Percentiles rank a stretch among this genome's conserved stretches.
Conservation (phyloP, 2,113 vertebrate species). For the Tenrec ecaudatus region DNA sequence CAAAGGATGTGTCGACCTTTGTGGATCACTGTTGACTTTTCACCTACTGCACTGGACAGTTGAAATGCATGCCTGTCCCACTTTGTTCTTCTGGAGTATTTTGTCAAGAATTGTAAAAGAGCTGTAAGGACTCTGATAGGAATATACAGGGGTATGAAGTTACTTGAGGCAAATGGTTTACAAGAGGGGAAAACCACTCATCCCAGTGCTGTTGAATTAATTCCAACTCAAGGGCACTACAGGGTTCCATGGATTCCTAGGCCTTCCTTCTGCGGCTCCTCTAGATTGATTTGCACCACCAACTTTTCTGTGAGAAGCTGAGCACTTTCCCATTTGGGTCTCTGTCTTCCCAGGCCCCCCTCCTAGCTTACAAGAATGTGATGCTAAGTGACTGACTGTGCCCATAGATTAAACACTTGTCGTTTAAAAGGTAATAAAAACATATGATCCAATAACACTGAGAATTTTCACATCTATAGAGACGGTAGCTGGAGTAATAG, state of each 20-base stretch:
- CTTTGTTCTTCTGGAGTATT: not conserved
- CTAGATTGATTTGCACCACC: not conserved
- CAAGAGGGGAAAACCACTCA: not conserved
- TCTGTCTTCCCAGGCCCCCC: too few relatives aligned
- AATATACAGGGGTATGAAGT: too few relatives aligned
- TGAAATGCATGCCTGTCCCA: not conserved
- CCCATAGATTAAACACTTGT: not conserved
- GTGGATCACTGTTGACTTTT: not conserved
- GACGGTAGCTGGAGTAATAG: too few relatives aligned
- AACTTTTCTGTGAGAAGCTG: not conserved
- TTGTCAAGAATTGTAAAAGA: not conserved
- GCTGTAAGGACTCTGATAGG: not conserved
- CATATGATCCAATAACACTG: not conserved
- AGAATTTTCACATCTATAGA: not conserved
- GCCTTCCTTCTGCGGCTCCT: not conserved
- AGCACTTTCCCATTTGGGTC: not conserved
- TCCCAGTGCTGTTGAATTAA: not conserved
- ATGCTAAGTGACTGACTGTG: too few relatives aligned
- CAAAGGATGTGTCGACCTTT: not conserved
- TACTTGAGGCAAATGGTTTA: not conserved
- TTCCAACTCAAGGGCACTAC: not conserved
- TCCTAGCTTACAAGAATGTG: not conserved
- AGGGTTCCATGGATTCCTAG: not conserved
- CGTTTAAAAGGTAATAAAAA: slow-evolving; percentile 14
- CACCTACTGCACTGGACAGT: not conserved